These are phyloP conservation scores for Mandrillus leucophaeus DNA, from an alignment of 2,113 vertebrate genomes.

Conservation along the genomic window DNA sequence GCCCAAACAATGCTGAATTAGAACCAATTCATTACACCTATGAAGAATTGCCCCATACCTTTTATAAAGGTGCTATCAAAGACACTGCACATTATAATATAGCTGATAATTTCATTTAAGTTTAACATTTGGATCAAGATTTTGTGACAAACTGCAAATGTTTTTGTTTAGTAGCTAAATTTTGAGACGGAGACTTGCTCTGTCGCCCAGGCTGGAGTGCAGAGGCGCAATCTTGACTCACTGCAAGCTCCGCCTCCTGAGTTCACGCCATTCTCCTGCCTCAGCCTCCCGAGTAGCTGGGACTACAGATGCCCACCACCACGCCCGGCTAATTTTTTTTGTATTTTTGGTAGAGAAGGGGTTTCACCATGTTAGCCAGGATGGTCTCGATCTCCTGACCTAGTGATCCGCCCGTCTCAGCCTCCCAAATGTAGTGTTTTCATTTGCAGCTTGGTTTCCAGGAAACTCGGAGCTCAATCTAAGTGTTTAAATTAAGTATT, in stretches of 20 bases:
- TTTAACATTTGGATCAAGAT: conserved; percentile 1
- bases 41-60: not conserved
- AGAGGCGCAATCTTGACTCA: too few relatives aligned
- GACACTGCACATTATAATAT: not conserved
- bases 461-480: not conserved
- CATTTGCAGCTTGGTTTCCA: not conserved
- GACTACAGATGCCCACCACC: too few relatives aligned
- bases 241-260: too few relatives aligned
- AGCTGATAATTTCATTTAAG: not conserved
- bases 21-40: not conserved
- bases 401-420: too few relatives aligned
- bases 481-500: not conserved
- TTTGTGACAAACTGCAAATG: not conserved
- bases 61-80: not conserved
- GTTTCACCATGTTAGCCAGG: too few relatives aligned
- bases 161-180: not conserved
- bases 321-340: too few relatives aligned
- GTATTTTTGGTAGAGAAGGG: too few relatives aligned
- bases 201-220: too few relatives aligned
- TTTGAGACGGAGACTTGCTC: too few relatives aligned
- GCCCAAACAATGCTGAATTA: not conserved
- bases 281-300: too few relatives aligned
- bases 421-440: not conserved
- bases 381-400: too few relatives aligned
- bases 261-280: too few relatives aligned